A percentile compares a stretch with the other conserved stretches of the same genome.
phyloP scores from a whole-genome alignment of 2,113 vertebrate genomes.

The Cervus canadensis region DNA sequence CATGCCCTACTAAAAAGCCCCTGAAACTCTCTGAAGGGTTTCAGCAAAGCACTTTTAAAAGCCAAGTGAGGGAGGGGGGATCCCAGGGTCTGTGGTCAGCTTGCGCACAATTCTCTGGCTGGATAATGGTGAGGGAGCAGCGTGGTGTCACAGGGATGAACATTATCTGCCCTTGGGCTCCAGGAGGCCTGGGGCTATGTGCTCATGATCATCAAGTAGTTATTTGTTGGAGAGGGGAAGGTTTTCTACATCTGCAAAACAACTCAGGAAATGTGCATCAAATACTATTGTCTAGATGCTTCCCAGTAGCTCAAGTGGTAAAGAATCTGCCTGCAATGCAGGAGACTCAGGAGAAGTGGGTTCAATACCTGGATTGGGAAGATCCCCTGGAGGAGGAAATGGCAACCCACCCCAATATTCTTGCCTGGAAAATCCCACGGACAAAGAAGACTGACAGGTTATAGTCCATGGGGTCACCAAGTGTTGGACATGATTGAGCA shows the following conservation, averaged over 20 bases:
- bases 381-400: not conserved
- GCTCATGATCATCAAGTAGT: not conserved
- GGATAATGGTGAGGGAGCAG: not conserved
- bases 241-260: not conserved
- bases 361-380: not conserved
- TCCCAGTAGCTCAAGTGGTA: not conserved
- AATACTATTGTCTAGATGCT: not conserved
- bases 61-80: not conserved
- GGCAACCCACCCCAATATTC: not conserved
- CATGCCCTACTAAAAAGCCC: not conserved
- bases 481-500: not conserved
- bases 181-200: not conserved
- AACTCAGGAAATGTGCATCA: not conserved
- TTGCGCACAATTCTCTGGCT: not conserved
- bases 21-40: not conserved
- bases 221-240: not conserved
- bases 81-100: not conserved
- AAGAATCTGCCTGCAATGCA: not conserved
- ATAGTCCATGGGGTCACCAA: not conserved
- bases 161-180: not conserved
- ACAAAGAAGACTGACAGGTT: not conserved
- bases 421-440: accelerated
- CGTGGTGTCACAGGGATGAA: not conserved
- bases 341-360: not conserved
- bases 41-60: not conserved